Base-by-base conservation (phyloP, 2,797 vertebrate species). In the Acanthornis magna region DNA sequence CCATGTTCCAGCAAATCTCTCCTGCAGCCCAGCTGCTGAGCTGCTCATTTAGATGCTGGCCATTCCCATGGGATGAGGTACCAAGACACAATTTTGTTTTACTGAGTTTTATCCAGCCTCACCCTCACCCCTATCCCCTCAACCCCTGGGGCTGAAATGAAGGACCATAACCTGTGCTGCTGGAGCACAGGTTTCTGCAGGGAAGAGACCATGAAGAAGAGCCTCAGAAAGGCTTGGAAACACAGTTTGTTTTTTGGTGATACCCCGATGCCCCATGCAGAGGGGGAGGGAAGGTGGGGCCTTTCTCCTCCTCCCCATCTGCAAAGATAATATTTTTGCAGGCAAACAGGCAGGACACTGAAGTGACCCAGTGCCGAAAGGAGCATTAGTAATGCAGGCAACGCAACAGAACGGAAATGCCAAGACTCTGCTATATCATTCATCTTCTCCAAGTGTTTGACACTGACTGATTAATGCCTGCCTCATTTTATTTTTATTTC, bases 321-420 rank as follows among this genome's bases (percentile, higher is more conserved):
- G 67, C 92, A 97, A 96, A 89, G 94, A 97, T 96, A 97, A 96
- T 97, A 97, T 97, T 98, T 95, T 97, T 96, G 85, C 87, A 95
- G 89, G 91, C 95, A 94, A 92, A 79, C 8, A 95, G 80, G 86
- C 91, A 93, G 94, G 97, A 95, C 65, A 29, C 23, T 63, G 73
- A 92, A 94, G 89, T 92, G 68, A 90, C 83, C 90, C 82, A 0
- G 80, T 85, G 89, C 87, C 1, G 5, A 88, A 84, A 85, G 67
- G 91, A 85, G 82, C 81, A 84, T 88, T 95, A 95, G 93, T 91
- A 87, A 65, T 58, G 83, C 90, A 94, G 90, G n/a, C 55, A 77
- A 94, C 0, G 13, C 82, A 85, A 94, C 29, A 62, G 85, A 96
- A 96, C 55, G 75, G 97, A 97, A 97, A 96, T 96, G 94, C 96